Conservation (phyloP, 2,797 vertebrate species). For the Cyprinella venusta region DNA sequence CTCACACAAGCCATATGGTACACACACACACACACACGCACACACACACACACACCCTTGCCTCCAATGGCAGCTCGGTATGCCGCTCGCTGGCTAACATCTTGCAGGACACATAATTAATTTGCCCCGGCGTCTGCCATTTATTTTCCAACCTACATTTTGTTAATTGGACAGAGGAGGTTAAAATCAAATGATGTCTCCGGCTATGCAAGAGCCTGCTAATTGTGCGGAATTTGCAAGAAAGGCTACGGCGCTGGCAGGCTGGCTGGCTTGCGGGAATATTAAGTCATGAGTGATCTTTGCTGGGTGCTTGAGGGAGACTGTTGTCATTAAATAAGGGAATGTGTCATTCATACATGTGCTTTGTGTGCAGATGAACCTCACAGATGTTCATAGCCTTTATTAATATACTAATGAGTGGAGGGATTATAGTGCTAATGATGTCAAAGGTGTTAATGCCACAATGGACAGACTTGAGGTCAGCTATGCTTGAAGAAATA, state of each 20-base stretch:
- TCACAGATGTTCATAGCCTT: constrained; percentile 61
- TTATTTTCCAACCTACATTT: constrained; percentile 85
- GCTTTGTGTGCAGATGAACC: constrained; percentile 52
- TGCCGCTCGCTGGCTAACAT: constrained; percentile 74
- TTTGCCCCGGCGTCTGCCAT: constrained; percentile 82
- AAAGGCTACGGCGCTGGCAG: constrained; percentile 49
- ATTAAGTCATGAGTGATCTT: constrained; percentile 54
- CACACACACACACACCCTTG: constrained; percentile 40
- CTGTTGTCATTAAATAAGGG: constrained; percentile 58
- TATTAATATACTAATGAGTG: constrained; percentile 62
- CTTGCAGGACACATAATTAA: constrained; percentile 86
- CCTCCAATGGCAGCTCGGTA: constrained; percentile 73
- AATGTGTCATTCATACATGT: constrained; percentile 59
- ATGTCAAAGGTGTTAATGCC: constrained; percentile 58
- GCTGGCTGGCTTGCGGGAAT: constrained; percentile 58
- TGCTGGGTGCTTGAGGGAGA: constrained; percentile 56
- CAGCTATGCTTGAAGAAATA: constrained; percentile 50
- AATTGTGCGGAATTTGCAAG: constrained; percentile 71
- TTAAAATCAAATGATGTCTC: constrained; percentile 78
- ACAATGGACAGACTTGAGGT: constrained; percentile 53
- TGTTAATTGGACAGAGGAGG: constrained; percentile 82
- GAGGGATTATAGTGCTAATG: constrained; percentile 59
- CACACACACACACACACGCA: constrained; percentile 19
- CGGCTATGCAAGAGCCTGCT: constrained; percentile 70
- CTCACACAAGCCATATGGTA: constrained; percentile 79